Evolutionary conservation across 2,888 invertebrate species (phyloP), one percentile per base, ranked within the genome.

Genomic region (Diplazon laetatorius): DNA sequence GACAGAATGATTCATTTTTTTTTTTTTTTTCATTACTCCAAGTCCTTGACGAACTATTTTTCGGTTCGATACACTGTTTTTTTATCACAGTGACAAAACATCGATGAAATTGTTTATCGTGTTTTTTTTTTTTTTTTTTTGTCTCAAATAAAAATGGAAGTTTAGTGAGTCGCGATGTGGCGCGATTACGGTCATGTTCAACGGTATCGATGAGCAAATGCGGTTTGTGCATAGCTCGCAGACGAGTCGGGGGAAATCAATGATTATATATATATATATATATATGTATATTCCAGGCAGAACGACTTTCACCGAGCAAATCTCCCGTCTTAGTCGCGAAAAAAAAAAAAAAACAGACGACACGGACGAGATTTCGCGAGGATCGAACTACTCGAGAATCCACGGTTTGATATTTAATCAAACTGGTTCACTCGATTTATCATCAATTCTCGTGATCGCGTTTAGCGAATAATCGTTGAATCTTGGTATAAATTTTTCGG

Each of bases 271-370:
- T n/a, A n/a, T n/a, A n/a, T n/a, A n/a, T n/a, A n/a, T n/a, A n/a
- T n/a, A n/a, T n/a, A n/a, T n/a, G n/a, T n/a, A n/a, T n/a, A 22
- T 65, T 50, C 60, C 30, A 42, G 39, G 18, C 6, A 50, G 30
- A 73, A 73, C 66, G 73, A 73, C 73, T 73, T 73, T 73, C 73
- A 73, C 73, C 73, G 73, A 30, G 16, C 30, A 39, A 69, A 30
- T 18, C 18, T 18, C 18, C 25, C 48, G 20, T 14, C 8, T 30
- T 8, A 44, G 5, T 46, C 30, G n/a, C 39, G 25, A 25, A 39
- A 25, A 25, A n/a, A n/a, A n/a, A n/a, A n/a, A n/a, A n/a, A n/a
- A n/a, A n/a, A n/a, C n/a, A 25, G 25, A 42, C 30, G 59, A 18
- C 12, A 18, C 12, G 35, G 16, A 65, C 39, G 35, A 30, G 55